phyloP scores from a whole-genome alignment of 2,797 vertebrate genomes.

The Gambelia wislizenii region DNA sequence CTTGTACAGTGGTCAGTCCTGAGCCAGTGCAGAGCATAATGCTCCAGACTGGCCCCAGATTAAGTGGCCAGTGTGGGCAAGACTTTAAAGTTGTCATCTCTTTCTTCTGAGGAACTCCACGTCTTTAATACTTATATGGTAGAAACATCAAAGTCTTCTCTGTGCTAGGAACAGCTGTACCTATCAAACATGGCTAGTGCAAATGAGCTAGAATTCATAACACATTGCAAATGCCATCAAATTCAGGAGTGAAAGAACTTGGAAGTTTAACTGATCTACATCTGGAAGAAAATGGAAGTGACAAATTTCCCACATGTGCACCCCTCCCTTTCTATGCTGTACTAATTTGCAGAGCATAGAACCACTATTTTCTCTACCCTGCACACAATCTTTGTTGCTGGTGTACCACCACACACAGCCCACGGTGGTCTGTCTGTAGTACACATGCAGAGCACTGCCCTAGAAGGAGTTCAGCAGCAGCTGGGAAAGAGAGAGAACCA shows the following conservation, averaged over 20 bases:
- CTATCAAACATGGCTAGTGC: not conserved
- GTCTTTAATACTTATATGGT: not conserved
- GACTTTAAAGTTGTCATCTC: too few relatives aligned
- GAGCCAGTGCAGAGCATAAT: too few relatives aligned
- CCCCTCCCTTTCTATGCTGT: not conserved
- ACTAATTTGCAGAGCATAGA: not conserved
- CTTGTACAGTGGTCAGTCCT: too few relatives aligned
- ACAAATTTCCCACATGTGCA: not conserved
- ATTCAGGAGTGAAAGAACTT: not conserved
- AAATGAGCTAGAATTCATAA: not conserved
- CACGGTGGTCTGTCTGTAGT: not conserved
- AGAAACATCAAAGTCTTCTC: not conserved
- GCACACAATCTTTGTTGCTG: slow-evolving; percentile 29
- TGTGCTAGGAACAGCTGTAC: not conserved
- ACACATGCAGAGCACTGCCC: slow-evolving; percentile 49
- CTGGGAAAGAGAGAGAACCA: slow-evolving; percentile 61
- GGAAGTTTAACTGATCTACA: not conserved
- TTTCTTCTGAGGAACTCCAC: not conserved
- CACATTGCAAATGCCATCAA: not conserved
- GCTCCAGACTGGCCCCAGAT: too few relatives aligned
- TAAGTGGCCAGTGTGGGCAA: too few relatives aligned
- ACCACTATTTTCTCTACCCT: not conserved
- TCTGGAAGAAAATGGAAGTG: not conserved
- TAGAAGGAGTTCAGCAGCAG: slow-evolving; percentile 72
- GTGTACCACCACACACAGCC: slow-evolving; percentile 5